Base-by-base conservation (phyloP, 2,797 vertebrate genomes). In the Natrix natrix region DNA sequence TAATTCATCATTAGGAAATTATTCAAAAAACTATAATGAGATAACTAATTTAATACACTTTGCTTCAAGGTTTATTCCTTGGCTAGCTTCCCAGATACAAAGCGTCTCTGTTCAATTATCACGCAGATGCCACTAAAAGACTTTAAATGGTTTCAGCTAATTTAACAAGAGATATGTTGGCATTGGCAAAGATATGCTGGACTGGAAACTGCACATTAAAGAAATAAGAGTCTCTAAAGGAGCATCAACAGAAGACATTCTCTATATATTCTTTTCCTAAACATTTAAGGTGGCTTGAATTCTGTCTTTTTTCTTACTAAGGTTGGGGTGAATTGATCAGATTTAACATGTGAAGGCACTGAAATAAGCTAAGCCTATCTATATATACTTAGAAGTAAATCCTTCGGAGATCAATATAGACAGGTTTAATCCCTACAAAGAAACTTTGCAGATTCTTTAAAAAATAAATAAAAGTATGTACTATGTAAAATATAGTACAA, bases 1-100 rank as follows among this genome's bases (percentile, higher is more conserved):
- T 95, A 97, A 97, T 96, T 95, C 95, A 96, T 96, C 95, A 95
- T 96, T 97, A 97, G 97, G 96, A 97, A 97, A 96, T 97, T 97
- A 95, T 96, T 97, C 97, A 97, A 96, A 97, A 97, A 97, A 95
- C 96, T 97, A 96, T 97, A 97, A 97, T 90, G 92, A 97, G 97
- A 97, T 97, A 97, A 98, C 97, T 97, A 97, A 98, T 98, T 97
- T 97, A 97, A 97, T 97, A 97, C 92, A 96, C 96, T 98, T 96
- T 96, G 97, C 98, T 97, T 97, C 96, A 96, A 98, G 97, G 97
- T 97, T 97, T 97, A 97, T 97, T 97, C 96, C 94, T 97, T 98
- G 98, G 98, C 97, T 74, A 63, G 93, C 92, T 97, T 98, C 98
- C 97, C 98, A 96, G 97, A 96, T 96, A 95, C 17, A 97, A 97